Evolutionary conservation across 2,797 vertebrate genomes (phyloP).

Genomic region (Lepidocolaptes lacrymiger): DNA sequence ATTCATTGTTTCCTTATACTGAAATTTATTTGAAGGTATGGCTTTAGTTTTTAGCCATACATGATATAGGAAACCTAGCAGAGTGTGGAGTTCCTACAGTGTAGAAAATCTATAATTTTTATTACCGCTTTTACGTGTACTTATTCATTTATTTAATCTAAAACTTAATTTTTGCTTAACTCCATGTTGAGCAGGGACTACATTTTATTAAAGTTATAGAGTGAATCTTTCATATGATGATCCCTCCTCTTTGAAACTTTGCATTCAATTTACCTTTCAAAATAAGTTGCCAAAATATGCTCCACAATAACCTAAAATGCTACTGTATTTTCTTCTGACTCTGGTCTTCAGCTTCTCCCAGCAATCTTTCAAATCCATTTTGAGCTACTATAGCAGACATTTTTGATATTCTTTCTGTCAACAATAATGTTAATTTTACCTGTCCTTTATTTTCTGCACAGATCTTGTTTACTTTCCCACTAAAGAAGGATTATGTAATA

Average conservation of each 20-base stretch:
- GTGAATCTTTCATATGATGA: not conserved
- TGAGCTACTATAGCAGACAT: not conserved
- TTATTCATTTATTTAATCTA: not conserved
- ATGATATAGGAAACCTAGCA: not conserved
- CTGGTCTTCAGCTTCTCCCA: not conserved
- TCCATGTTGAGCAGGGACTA: not conserved
- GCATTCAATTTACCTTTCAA: not conserved
- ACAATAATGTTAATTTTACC: not conserved
- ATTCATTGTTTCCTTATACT: not conserved
- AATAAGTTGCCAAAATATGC: not conserved
- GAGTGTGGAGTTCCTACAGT: not conserved
- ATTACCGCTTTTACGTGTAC: rapidly evolving
- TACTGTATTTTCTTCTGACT: not conserved
- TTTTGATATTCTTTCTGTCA: not conserved
- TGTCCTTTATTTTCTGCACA: not conserved
- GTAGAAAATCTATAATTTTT: not conserved
- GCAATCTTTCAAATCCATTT: not conserved
- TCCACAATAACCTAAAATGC: not conserved
- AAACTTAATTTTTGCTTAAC: not conserved
- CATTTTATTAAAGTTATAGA: not conserved
- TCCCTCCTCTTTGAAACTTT: not conserved
- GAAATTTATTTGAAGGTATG: not conserved
- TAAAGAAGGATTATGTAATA: not conserved
- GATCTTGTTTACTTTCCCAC: not conserved
- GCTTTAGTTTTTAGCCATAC: not conserved